These are phyloP conservation scores for Loriculus beryllinus DNA, from an alignment of 2,797 vertebrate genomes.

Conservation along the genomic window DNA sequence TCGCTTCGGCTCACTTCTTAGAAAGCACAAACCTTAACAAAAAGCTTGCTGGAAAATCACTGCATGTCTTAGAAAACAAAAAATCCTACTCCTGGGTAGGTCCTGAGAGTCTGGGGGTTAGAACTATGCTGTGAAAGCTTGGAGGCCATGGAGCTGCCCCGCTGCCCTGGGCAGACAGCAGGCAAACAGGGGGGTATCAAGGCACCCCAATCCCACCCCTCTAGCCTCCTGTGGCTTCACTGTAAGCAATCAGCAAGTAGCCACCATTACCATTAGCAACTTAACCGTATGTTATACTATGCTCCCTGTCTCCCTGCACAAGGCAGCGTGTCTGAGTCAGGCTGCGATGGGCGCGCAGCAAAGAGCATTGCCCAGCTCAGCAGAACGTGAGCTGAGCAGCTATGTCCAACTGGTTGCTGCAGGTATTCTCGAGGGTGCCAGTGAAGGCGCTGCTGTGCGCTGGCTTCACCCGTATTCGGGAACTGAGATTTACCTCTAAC, in stretches of 20 bases:
- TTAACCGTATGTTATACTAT: not conserved
- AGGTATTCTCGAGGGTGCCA: not conserved
- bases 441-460: not conserved
- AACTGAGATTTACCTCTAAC: not conserved
- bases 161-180: accelerated
- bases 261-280: not conserved
- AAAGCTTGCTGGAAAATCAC: not conserved
- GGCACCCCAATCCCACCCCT: not conserved
- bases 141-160: accelerated
- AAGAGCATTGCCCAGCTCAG: not conserved
- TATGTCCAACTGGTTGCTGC: not conserved
- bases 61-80: not conserved
- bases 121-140: accelerated
- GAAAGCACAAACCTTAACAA: constrained; percentile 10
- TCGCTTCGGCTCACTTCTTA: constrained; percentile 24
- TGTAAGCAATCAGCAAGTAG: not conserved
- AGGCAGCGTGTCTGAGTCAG: not conserved
- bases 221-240: not conserved
- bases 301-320: not conserved
- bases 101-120: not conserved
- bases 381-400: not conserved
- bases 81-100: not conserved
- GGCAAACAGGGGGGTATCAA: not conserved
- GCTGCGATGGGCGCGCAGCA: accelerated
- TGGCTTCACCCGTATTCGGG: not conserved